These are phyloP conservation scores for Agapostemon virescens DNA, from an alignment of 2,888 invertebrate species.

Conservation along the genomic window DNA sequence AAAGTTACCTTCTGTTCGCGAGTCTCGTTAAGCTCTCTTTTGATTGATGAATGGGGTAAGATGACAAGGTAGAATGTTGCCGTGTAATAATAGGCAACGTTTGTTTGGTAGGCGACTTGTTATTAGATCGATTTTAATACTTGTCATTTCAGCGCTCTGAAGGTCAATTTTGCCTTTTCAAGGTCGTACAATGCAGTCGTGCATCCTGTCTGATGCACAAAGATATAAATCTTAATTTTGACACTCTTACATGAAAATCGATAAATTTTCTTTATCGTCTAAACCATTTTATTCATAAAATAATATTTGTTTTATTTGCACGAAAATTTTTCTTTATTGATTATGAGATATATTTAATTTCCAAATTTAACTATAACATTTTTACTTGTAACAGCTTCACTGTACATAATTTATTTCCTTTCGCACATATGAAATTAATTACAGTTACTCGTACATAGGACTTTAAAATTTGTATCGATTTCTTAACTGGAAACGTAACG, in stretches of 20 bases:
- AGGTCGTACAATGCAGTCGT: background rate
- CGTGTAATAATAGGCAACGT: background rate
- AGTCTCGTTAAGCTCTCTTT: constrained; percentile 3
- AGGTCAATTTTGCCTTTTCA: background rate
- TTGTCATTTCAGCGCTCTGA: background rate
- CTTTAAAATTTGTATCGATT: no score
- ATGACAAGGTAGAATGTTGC: background rate
- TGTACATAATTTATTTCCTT: no score
- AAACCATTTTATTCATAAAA: background rate
- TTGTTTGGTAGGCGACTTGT: background rate
- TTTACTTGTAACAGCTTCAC: no score
- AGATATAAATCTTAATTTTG: background rate
- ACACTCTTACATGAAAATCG: background rate
- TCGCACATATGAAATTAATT: no score
- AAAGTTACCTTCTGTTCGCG: background rate
- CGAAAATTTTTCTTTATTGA: no score
- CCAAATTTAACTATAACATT: no score
- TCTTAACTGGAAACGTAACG: no score
- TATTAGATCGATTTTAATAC: background rate
- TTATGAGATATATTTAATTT: no score
- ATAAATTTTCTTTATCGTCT: background rate
- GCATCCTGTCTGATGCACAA: background rate
- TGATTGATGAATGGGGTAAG: background rate
- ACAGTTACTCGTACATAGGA: no score
- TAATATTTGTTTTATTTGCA: background rate